Evolutionary conservation across 2,888 invertebrate genomes (phyloP), one percentile per base, ranked within the genome.

Genomic region (Xestia sexstrigata): DNA sequence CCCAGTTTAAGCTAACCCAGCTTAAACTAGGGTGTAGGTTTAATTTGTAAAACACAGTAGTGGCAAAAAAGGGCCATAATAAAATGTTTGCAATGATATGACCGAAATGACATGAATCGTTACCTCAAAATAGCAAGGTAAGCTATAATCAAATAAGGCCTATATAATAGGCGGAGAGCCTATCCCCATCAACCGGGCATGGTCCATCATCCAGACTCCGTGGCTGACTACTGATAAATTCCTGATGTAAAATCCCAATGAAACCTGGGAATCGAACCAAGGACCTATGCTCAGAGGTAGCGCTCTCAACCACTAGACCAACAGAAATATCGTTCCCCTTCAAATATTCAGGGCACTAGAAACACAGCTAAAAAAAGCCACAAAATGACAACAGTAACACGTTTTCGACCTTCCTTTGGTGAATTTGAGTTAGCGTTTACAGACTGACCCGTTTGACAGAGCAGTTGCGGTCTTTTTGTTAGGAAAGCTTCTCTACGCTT

Each of bases 401-500:
- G 72, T 71, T 81, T 83, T 62, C 67, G 70, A 82, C 82, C 81
- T 74, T 84, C 82, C 68, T 85, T 88, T 85, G 76, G 73, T 84
- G 70, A 75, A 72, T 70, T 84, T 76, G 75, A 62, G 83, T 65
- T 78, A 69, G 78, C 72, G 74, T 66, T 81, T 78, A 81, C 76
- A 76, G 74, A 30, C 68, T 67, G 77, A 70, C 70, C 76, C 82
- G 83, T 86, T 87, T 87, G 88, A 86, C 81, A 70, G 79, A 82
- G 79, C 80, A 73, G 83, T 85, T 78, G 87, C 78, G 86, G 86
- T 88, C 71, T 74, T 86, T 89, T 88, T 87, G 86, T 74, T 74
- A 60, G n/a, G 13, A 66, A 63, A 69, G 69, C 63, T 72, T 62
- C 42, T 45, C 13, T 11, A 49, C 62, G 70, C 15, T 76, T 75